A percentile compares a stretch with the other conserved stretches of the same genome.
These are phyloP conservation scores for Balaenoptera acutorostrata DNA, from an alignment of 2,113 vertebrate species.

Conservation along the genomic window DNA sequence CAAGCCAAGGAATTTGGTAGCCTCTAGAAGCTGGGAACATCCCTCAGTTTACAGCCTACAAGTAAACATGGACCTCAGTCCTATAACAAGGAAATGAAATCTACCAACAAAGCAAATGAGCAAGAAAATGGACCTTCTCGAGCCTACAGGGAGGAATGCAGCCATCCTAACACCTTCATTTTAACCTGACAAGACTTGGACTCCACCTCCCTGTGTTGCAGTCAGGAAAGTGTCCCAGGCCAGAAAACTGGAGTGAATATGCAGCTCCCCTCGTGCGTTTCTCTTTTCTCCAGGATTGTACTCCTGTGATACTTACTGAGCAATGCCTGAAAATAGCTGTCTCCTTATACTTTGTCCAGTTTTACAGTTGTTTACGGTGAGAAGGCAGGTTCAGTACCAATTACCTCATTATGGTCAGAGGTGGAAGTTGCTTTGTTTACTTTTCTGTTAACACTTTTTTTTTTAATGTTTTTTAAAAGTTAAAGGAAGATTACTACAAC, in stretches of 20 bases:
- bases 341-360: background rate
- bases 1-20: background rate
- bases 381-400: background rate
- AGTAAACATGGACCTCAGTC: background rate
- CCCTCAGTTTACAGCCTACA: background rate
- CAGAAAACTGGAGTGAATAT: background rate
- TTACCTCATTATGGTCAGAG: background rate
- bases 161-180: background rate
- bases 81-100: background rate
- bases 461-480: background rate
- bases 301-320: background rate
- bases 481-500: background rate
- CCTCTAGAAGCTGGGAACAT: background rate
- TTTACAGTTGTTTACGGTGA: background rate
- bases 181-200: background rate
- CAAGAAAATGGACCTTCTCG: background rate
- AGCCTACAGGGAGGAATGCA: background rate
- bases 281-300: background rate
- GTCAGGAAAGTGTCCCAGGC: background rate
- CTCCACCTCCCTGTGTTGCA: background rate
- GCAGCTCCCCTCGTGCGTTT: background rate
- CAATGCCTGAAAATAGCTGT: background rate
- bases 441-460: background rate
- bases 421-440: background rate
- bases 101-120: background rate